Base-by-base conservation (phyloP, 1,140 invertebrate species). In the Pogonus chalceus region DNA sequence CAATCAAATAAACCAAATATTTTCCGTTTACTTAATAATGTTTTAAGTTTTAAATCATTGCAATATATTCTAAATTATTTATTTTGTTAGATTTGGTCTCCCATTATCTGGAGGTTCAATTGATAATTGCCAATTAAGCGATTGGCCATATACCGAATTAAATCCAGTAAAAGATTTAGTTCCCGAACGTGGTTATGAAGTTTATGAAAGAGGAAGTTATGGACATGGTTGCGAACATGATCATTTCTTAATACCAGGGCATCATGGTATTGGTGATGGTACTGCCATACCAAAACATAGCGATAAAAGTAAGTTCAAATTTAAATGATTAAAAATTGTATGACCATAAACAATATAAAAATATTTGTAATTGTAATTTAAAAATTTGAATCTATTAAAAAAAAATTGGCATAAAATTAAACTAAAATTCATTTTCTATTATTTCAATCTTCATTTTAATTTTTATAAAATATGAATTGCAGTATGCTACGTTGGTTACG, bases 201-300 rank as follows among this genome's bases (percentile, higher is more conserved):
- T 89, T 20, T 90, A 88, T 54, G 81, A 88, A 50, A 70, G 86
- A 39, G 85, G 84, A 0, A 88, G 85, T 64, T 88, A 83, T 58
- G 85, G 85, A 0, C 77, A 84, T 49, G 87, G 86, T 1, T 88
- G 87, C 56, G 85, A 88, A 65, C 78, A 83, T 1, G 75, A 79
- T 60, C 75, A 69, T 46, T 66, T 66, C 49, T 57, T 54, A 1
- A 61, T 69, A 16, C 56, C 59, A 26, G 62, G 60, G 16, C 49
- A 22, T 2, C 23, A 26, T 31, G 49, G 23, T 35, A 22, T 24
- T 31, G 16, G 23, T 14, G 23, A 51, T 22, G 7, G 22, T n/a
- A 35, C n/a, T 51, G 26, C 21, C 1, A 35, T 51, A 3, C 23
- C 26, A 16, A 51, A 18, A 31, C 21, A 26, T 3, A 26, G 23